These are phyloP conservation scores for Girardinus metallicus DNA, from an alignment of 2,797 vertebrate species.

Conservation along the genomic window DNA sequence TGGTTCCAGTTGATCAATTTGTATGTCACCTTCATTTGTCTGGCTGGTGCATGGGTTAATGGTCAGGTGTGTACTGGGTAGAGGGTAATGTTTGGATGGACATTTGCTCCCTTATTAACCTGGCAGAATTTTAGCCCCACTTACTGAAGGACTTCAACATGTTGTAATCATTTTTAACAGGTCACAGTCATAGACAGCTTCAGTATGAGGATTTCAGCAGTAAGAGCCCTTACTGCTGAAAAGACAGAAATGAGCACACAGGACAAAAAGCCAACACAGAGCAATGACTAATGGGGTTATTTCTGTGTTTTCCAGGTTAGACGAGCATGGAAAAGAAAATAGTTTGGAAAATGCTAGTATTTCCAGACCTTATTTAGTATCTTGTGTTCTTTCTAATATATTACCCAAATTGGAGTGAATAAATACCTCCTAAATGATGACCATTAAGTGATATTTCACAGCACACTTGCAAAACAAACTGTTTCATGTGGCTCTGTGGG, in stretches of 20 bases:
- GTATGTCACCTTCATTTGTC: conserved; percentile 49
- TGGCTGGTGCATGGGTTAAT: conserved; percentile 19
- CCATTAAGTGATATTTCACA: background rate
- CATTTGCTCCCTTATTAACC: conserved; percentile 10
- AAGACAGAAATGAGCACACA: conserved; percentile 4
- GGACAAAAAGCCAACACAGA: conserved; percentile 5
- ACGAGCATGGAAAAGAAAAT: background rate
- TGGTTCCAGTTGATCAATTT: conserved; percentile 72
- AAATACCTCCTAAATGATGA: background rate
- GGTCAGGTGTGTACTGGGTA: conserved; percentile 15
- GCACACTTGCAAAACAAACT: background rate
- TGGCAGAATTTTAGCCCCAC: conserved; percentile 26
- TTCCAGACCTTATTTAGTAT: background rate
- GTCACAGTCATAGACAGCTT: conserved; percentile 10
- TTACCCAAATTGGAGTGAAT: background rate
- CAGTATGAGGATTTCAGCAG: conserved; percentile 1
- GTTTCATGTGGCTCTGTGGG: too few species aligned
- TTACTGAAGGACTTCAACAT: conserved; percentile 17
- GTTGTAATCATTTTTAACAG: conserved; percentile 7
- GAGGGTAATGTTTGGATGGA: conserved; percentile 6
- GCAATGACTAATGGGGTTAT: background rate
- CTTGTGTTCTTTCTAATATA: background rate
- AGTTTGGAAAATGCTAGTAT: background rate
- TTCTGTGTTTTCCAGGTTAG: background rate
- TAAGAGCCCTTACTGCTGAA: conserved; percentile 1